Evolutionary conservation across 2,113 vertebrate species (phyloP).

Genomic region (Diadophis punctatus): DNA sequence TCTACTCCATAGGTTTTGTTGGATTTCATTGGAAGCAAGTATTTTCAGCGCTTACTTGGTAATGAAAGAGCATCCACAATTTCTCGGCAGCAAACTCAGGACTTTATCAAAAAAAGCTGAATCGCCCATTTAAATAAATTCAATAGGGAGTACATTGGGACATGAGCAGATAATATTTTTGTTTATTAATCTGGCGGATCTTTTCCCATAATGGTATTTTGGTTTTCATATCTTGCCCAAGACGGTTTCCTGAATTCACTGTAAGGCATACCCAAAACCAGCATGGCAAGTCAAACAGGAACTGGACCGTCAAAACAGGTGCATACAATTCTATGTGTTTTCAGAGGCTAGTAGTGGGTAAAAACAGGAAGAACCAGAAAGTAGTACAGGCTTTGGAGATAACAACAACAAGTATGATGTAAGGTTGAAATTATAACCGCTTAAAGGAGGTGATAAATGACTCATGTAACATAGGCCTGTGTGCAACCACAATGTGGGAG

Average conservation of each 20-base stretch:
- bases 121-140: constrained; percentile 57
- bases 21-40: constrained; percentile 40
- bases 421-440: constrained; percentile 61
- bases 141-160: constrained; percentile 55
- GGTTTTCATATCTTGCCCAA: constrained; percentile 57
- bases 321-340: constrained; percentile 55
- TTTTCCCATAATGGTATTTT: constrained; percentile 50
- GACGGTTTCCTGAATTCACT: constrained; percentile 57
- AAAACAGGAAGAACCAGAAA: constrained; percentile 46
- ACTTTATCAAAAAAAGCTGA: constrained; percentile 49
- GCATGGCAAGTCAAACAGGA: constrained; percentile 53
- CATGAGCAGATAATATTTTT: constrained; percentile 46
- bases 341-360: constrained; percentile 56
- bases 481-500: constrained; percentile 55
- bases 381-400: constrained; percentile 58
- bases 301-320: constrained; percentile 60
- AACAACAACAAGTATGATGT: constrained; percentile 65
- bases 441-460: constrained; percentile 64
- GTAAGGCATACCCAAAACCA: constrained; percentile 58
- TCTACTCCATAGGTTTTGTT: constrained; percentile 43
- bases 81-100: constrained; percentile 51
- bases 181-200: constrained; percentile 58
- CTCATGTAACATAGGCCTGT: constrained; percentile 51
- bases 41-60: constrained; percentile 40
- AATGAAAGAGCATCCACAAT: constrained; percentile 52